Evolutionary conservation across 2,888 invertebrate species (phyloP).

Genomic region (Pseudolycoriella hygida): DNA sequence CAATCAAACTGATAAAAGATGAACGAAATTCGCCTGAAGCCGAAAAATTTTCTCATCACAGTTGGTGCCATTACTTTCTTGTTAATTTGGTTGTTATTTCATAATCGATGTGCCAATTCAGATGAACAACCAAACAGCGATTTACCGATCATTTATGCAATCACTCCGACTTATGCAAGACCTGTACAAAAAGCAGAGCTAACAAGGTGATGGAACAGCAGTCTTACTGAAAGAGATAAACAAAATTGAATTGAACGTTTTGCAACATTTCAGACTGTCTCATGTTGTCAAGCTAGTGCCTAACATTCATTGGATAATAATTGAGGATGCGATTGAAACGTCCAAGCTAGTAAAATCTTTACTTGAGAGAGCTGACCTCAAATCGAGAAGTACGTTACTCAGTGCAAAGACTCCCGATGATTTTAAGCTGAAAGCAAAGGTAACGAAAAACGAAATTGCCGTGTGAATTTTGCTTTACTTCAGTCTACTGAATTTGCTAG

Average conservation of each 20-base stretch:
- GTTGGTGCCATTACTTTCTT: background rate
- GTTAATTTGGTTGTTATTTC: slow-evolving; percentile 5
- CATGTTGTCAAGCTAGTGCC: slow-evolving; percentile 75
- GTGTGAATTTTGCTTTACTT: background rate
- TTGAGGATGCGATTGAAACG: slow-evolving; percentile 65
- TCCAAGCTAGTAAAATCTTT: slow-evolving; percentile 55
- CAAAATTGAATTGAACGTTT: background rate
- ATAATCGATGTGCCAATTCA: slow-evolving; percentile 2
- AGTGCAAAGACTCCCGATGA: slow-evolving; percentile 48
- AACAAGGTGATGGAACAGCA: slow-evolving; percentile 39
- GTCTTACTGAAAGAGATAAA: background rate
- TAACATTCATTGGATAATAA: slow-evolving; percentile 82
- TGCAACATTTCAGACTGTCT: slow-evolving; percentile 45
- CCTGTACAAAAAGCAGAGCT: slow-evolving; percentile 88
- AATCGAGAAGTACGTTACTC: slow-evolving; percentile 38
- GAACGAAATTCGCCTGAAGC: slow-evolving; percentile 8
- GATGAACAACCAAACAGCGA: slow-evolving; percentile 7
- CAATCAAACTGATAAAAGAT: background rate
- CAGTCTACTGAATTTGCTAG: slow-evolving; percentile 13
- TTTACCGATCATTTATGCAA: slow-evolving; percentile 57
- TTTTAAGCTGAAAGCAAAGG: slow-evolving; percentile 44
- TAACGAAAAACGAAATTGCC: slow-evolving; percentile 22
- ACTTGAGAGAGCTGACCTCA: slow-evolving; percentile 31
- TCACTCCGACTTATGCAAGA: slow-evolving; percentile 82
- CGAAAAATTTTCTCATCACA: slow-evolving; percentile 3